Percentiles rank a stretch among this genome's conserved stretches.
Evolutionary conservation across 2,797 vertebrate species (phyloP).

Genomic region (Benthosema pterotum): DNA sequence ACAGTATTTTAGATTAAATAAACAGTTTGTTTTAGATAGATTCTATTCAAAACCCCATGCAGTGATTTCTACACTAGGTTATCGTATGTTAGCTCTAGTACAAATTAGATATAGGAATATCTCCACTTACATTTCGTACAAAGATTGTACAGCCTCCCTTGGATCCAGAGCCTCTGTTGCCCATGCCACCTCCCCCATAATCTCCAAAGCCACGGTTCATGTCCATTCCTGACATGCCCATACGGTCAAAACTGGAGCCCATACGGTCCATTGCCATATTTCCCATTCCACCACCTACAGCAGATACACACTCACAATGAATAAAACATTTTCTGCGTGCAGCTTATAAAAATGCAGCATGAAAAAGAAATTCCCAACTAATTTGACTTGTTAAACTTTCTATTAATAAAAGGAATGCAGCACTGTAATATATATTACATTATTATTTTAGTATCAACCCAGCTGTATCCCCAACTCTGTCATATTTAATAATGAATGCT

Average conservation of each 20-base stretch:
- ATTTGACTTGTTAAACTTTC: no score
- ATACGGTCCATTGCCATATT: constrained; percentile 93
- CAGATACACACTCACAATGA: constrained; percentile 22
- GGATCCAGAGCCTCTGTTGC: constrained; percentile 86
- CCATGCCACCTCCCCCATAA: constrained; percentile 85
- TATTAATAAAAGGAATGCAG: no score
- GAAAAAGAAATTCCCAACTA: no score
- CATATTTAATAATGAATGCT: no score
- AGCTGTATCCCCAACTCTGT: background rate
- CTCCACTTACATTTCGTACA: constrained; percentile 92
- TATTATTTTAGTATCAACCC: no score
- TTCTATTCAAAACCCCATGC: no score
- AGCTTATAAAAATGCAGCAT: background rate
- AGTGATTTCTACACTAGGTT: no score
- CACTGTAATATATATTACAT: no score
- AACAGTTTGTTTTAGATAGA: no score
- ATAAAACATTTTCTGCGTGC: background rate
- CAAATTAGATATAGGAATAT: background rate
- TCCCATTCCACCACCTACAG: constrained; percentile 88
- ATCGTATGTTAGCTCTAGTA: background rate
- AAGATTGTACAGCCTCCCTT: constrained; percentile 98
- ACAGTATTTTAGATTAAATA: no score
- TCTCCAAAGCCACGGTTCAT: constrained; percentile 88
- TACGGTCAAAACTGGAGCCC: constrained; percentile 90
- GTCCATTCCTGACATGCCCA: constrained; percentile 90